A percentile compares a stretch with the other conserved stretches of the same genome.
Conservation (phyloP, 2,797 vertebrate species). For the Enteromius trimaculatus region DNA sequence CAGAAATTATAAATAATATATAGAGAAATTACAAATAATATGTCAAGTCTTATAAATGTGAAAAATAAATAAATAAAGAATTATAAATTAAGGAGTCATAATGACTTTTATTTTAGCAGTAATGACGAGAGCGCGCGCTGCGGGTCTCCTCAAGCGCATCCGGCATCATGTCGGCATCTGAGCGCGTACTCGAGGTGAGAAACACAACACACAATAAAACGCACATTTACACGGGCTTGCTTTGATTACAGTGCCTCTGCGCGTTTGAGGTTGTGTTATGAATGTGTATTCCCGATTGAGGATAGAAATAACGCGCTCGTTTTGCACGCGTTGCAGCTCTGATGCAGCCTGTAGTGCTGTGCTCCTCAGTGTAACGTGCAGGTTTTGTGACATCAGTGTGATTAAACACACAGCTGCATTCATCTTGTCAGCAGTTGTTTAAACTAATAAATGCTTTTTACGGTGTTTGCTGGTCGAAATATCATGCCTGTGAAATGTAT, state of each 20-base stretch:
- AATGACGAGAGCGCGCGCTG: neutral
- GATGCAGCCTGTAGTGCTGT: neutral
- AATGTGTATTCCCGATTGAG: neutral
- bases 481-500: neutral
- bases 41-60: neutral
- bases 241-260: neutral
- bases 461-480: neutral
- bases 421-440: neutral
- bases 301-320: neutral
- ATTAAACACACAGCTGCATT: neutral
- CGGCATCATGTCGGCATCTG: constrained; percentile 52
- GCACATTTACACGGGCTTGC: neutral
- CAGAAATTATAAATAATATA: too few species aligned
- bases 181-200: constrained; percentile 52
- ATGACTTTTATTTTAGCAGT: constrained; percentile 19
- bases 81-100: neutral
- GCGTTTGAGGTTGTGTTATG: neutral
- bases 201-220: constrained; percentile 10
- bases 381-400: neutral
- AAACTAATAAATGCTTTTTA: neutral
- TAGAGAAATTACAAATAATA: neutral
- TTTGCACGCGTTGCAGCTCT: neutral
- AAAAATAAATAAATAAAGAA: neutral
- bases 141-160: neutral
- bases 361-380: neutral